These are phyloP conservation scores for Epizoanthus scotinus DNA, from an alignment of 92 coral and sea anemone genomes.

Conservation along the genomic window DNA sequence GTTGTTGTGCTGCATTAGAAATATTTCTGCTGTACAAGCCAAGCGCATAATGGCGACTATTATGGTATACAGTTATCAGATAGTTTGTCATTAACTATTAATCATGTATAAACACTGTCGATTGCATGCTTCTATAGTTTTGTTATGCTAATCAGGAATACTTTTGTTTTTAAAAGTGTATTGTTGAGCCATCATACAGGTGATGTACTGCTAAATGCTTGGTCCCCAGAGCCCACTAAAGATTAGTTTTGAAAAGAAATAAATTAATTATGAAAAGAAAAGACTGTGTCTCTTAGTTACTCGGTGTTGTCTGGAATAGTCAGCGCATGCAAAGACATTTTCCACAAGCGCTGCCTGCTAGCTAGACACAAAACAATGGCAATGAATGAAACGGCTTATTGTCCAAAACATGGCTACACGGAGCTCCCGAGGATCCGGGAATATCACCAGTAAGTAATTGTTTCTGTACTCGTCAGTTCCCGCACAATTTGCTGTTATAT, in stretches of 20 bases:
- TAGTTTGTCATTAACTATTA: conserved; percentile 23
- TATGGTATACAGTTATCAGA: not conserved
- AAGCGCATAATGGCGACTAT: too few relatives aligned
- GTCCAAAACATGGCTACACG: not conserved
- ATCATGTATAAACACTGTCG: not conserved
- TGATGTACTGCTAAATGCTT: not conserved
- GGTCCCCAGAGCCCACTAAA: conserved; percentile 27
- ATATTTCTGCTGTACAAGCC: too few relatives aligned
- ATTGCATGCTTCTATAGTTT: not conserved
- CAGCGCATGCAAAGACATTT: too few relatives aligned
- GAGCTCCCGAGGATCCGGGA: conserved; percentile 19
- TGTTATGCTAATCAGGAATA: conserved; percentile 11
- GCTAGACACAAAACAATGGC: not conserved
- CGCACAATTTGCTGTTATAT: too few relatives aligned
- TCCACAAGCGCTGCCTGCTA: not conserved
- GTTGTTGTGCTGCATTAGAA: too few relatives aligned
- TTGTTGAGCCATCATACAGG: conserved; percentile 19
- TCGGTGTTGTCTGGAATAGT: not conserved
- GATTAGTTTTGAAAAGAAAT: not conserved
- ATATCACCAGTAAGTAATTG: not conserved
- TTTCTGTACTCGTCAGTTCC: not conserved
- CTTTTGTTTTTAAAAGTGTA: not conserved
- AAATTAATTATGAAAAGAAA: not conserved
- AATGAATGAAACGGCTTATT: not conserved
- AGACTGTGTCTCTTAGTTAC: conserved; percentile 28